Evolutionary conservation across 2,888 invertebrate species (phyloP), one percentile per base, ranked within the genome.

Genomic region (Sinhomidia bicolor): DNA sequence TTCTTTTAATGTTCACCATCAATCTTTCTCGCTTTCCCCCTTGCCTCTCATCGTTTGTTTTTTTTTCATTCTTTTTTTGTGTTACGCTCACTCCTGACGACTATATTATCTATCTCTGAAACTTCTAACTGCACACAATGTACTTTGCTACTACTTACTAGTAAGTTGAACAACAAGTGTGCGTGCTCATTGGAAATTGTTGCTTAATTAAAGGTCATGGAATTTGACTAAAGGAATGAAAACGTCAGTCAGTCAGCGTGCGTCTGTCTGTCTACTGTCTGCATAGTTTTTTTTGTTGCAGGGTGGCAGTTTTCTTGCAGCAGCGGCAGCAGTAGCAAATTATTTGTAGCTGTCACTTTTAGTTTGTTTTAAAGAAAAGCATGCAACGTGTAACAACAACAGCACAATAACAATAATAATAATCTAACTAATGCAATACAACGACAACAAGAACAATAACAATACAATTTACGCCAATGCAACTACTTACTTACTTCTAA

Each of bases 121-220:
- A n/a, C n/a, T n/a, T n/a, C n/a, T n/a, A n/a, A n/a, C n/a, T n/a
- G n/a, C n/a, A n/a, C n/a, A n/a, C n/a, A n/a, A n/a, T n/a, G n/a
- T n/a, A n/a, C 60, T 12, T 12, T 47, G 6, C 14, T 47, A 47
- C 47, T 60, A 60, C 20, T 23, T 20, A 20, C 23, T 7, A n/a
- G n/a, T n/a, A n/a, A n/a, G n/a, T n/a, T n/a, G n/a, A n/a, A n/a
- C n/a, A n/a, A n/a, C n/a, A n/a, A n/a, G n/a, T 14, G 0, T 23
- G 26, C 23, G 17, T 54, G 17, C 20, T 44, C 44, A 44, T 23
- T 10, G 71, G 44, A 71, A 41, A 71, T 71, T n/a, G 32, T 41
- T 23, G 44, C 41, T n/a, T 76, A 76, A 76, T 54, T 76, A 76
- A 76, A 76, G 51, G 76, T 54, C 51, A 76, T 51, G 47, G 74